Conservation (phyloP, 2,797 vertebrate genomes). For the Macrochelys suwanniensis region DNA sequence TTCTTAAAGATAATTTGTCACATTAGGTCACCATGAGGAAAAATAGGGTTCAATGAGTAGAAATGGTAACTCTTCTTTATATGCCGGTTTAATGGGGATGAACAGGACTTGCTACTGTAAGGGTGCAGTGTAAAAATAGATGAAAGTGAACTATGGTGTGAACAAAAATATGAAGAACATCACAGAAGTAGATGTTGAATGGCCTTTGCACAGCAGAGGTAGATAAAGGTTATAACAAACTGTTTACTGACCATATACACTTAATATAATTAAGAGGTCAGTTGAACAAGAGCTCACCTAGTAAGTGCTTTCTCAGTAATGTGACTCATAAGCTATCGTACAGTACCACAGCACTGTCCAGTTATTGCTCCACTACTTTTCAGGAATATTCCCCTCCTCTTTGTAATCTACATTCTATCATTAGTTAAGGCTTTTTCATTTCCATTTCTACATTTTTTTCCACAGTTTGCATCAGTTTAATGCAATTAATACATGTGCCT, state of each 20-base stretch:
- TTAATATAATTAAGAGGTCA: constrained; percentile 69
- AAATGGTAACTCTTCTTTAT: constrained; percentile 59
- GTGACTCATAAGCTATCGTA: constrained; percentile 44
- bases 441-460: constrained; percentile 61
- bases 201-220: constrained; percentile 78
- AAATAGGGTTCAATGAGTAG: constrained; percentile 22
- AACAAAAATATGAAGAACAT: constrained; percentile 53
- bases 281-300: constrained; percentile 77
- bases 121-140: constrained; percentile 52
- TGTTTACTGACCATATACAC: constrained; percentile 76
- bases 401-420: constrained; percentile 68
- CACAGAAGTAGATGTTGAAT: constrained; percentile 59
- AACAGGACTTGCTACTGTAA: constrained; percentile 47
- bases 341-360: constrained; percentile 61
- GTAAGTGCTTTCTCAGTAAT: constrained; percentile 68
- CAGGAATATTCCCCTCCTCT: constrained; percentile 36
- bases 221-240: constrained; percentile 79
- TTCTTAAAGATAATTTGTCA: constrained; percentile 43
- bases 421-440: constrained; percentile 67
- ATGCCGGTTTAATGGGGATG: constrained; percentile 24
- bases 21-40: constrained; percentile 46
- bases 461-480: constrained; percentile 53
- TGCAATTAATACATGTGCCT: constrained; percentile 39
- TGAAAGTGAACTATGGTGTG: constrained; percentile 26
- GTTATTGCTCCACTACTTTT: constrained; percentile 69